Evolutionary conservation across 2,888 invertebrate species (phyloP), one percentile per base, ranked within the genome.

Genomic region (Pedicia rivosa): DNA sequence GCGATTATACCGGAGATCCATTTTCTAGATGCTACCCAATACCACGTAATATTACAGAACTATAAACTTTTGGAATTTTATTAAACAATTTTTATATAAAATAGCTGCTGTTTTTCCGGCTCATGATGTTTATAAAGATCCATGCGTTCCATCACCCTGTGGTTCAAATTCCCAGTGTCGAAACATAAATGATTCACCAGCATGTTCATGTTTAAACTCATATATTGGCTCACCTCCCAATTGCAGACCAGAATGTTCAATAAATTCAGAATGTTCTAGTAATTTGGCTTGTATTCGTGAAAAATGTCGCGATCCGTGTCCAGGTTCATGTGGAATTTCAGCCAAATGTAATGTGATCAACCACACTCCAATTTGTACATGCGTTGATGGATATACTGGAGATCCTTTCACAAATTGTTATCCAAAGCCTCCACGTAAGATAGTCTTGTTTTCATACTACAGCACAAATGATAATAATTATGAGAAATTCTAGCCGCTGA

Each of bases 81-180:
- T 16, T 37, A n/a, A n/a, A n/a, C n/a, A n/a, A n/a, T n/a, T n/a
- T n/a, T n/a, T n/a, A n/a, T n/a, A n/a, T n/a, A n/a, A n/a, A n/a
- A n/a, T n/a, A n/a, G n/a, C n/a, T n/a, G n/a, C n/a, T n/a, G n/a
- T n/a, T n/a, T n/a, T n/a, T 22, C 16, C 27, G 60, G 40, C 65
- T 68, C 22, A 44, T 14, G 37, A 37, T 50, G 36, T 49, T 58
- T n/a, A n/a, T 37, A 59, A 57, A 40, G 69, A 80, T 50, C 76
- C 75, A 30, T 86, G 84, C 54, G 67, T 71, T 47, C 81, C 83
- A 29, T 74, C 74, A 35, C 80, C 82, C 3, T 84, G 84, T 50
- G 84, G 84, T 19, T 71, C 75, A 2, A 79, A 82, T 52, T 71
- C 80, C 24, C 68, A 73, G 47, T 84, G 84, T 51, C 66, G 69